These are phyloP conservation scores for Drepana falcataria DNA, from an alignment of 2,888 invertebrate species.

Conservation along the genomic window DNA sequence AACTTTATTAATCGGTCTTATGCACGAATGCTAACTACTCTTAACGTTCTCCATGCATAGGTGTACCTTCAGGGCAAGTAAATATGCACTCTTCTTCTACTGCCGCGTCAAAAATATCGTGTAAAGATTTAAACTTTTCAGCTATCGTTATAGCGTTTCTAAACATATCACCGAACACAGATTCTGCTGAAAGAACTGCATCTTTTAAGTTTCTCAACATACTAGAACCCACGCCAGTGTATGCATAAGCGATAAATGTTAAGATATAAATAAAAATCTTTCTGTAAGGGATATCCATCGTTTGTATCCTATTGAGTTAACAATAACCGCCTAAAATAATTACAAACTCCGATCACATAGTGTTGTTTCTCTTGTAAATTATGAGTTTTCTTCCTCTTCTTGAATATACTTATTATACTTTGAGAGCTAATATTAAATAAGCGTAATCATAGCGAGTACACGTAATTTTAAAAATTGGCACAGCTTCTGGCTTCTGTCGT, in stretches of 20 bases:
- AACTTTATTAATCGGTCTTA: background rate
- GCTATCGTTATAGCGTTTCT: conserved; percentile 85
- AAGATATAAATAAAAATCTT: conserved; percentile 85
- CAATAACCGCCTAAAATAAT: background rate
- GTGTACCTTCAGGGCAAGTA: conserved; percentile 84
- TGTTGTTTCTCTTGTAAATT: too few species aligned
- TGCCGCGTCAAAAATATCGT: conserved; percentile 90
- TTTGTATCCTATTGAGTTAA: conserved; percentile 5
- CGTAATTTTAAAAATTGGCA: too few species aligned
- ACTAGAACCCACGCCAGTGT: conserved; percentile 88
- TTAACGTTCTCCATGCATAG: background rate
- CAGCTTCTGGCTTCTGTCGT: too few species aligned
- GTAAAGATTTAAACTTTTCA: conserved; percentile 85
- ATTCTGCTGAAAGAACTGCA: conserved; percentile 88
- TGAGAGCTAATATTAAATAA: too few species aligned
- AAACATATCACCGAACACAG: conserved; percentile 88
- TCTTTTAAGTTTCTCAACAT: conserved; percentile 85
- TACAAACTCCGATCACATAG: too few species aligned
- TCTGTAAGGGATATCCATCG: conserved; percentile 87
- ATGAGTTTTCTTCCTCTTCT: too few species aligned
- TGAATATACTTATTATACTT: too few species aligned
- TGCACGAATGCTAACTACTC: too few species aligned
- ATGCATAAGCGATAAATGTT: conserved; percentile 88
- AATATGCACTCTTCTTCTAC: conserved; percentile 90
- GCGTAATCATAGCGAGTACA: too few species aligned